Percentiles rank a stretch among this genome's conserved stretches.
Evolutionary conservation across 2,888 invertebrate genomes (phyloP).

Genomic region (Mycalesis mineus): DNA sequence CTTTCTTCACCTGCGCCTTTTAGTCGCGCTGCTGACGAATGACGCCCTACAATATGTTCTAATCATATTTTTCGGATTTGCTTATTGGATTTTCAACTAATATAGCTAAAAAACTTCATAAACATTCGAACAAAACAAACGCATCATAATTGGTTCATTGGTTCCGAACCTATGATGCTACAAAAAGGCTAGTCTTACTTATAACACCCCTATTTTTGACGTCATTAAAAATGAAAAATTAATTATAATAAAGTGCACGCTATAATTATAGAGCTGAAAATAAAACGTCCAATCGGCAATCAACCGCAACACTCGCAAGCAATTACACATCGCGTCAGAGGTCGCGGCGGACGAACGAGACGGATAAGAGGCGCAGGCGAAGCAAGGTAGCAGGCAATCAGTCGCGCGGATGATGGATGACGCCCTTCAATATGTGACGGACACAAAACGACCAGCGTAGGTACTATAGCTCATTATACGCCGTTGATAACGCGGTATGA

Average conservation of each 20-base stretch:
- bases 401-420: constrained; percentile 73
- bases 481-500: constrained; percentile 69
- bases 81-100: no score
- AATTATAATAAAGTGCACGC: constrained; percentile 1
- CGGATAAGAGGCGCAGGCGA: constrained; percentile 58
- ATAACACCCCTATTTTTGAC: no score
- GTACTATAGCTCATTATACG: constrained; percentile 70
- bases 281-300: constrained; percentile 45
- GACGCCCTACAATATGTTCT: constrained; percentile 62
- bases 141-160: no score
- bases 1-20: no score
- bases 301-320: constrained; percentile 50
- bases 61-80: no score
- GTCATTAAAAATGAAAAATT: background rate
- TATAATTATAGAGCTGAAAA: constrained; percentile 40
- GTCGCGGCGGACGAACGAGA: constrained; percentile 70
- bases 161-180: no score
- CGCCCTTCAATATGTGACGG: constrained; percentile 63
- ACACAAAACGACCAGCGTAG: constrained; percentile 63
- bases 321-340: constrained; percentile 63
- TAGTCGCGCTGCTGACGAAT: constrained; percentile 74
- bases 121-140: no score
- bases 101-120: no score
- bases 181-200: no score
- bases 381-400: constrained; percentile 76